phyloP scores from a whole-genome alignment of 2,888 invertebrate species.

The Tenthredo distinguenda region DNA sequence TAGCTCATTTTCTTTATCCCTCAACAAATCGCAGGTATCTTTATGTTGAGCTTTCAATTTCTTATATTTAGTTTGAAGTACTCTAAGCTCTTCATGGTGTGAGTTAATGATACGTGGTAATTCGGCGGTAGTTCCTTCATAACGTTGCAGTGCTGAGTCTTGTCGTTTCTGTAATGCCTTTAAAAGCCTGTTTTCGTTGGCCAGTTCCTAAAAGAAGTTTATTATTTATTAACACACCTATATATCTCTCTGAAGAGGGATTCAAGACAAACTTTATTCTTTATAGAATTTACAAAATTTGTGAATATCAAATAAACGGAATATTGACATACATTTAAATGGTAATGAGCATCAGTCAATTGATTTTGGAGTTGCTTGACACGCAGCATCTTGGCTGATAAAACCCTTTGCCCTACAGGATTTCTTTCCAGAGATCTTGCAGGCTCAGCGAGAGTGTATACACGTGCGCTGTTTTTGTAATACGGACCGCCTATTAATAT shows the following conservation, averaged over 20 bases:
- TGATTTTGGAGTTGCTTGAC: slow-evolving; percentile 90
- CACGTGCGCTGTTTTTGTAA: slow-evolving; percentile 77
- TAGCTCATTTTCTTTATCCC: slow-evolving; percentile 85
- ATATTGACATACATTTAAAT: slow-evolving; percentile 82
- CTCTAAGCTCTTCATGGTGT: slow-evolving; percentile 88
- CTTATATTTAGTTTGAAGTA: slow-evolving; percentile 85
- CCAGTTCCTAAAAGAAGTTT: slow-evolving; percentile 80
- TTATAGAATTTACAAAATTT: slow-evolving; percentile 76
- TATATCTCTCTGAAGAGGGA: not conserved
- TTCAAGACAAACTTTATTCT: slow-evolving; percentile 23
- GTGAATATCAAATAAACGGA: not conserved
- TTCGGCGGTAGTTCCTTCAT: slow-evolving; percentile 89
- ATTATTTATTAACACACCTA: not conserved
- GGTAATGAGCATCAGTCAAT: slow-evolving; percentile 88
- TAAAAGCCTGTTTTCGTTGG: slow-evolving; percentile 87
- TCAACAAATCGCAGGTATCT: slow-evolving; percentile 83
- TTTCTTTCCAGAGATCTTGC: slow-evolving; percentile 63
- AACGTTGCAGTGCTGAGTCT: slow-evolving; percentile 88
- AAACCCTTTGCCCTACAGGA: slow-evolving; percentile 81
- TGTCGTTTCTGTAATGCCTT: slow-evolving; percentile 90
- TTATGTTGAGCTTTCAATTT: slow-evolving; percentile 83
- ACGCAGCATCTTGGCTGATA: slow-evolving; percentile 88
- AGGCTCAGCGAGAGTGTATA: slow-evolving; percentile 72
- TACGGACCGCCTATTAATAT: slow-evolving; percentile 67
- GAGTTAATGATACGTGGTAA: slow-evolving; percentile 87